Percentiles rank a stretch among this genome's conserved stretches.
These are phyloP conservation scores for Suncus etruscus DNA, from an alignment of 2,113 vertebrate genomes.

Conservation along the genomic window DNA sequence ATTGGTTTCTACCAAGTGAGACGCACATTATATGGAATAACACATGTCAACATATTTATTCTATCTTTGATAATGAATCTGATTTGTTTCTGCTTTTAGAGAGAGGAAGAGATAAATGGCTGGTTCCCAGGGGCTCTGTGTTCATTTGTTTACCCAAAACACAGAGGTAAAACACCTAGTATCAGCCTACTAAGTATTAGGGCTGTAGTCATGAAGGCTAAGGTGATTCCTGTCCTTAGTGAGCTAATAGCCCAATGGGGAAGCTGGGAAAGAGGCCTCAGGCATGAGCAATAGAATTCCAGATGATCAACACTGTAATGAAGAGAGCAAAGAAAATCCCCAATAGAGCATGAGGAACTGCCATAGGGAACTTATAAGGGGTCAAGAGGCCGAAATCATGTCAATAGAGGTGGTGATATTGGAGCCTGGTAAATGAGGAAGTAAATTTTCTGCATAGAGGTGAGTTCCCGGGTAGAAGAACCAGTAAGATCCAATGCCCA, in stretches of 20 bases:
- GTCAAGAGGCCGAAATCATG: neutral
- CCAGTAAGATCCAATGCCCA: neutral
- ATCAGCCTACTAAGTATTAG: neutral
- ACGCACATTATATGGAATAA: neutral
- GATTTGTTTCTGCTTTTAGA: constrained; percentile 28
- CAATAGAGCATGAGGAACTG: neutral
- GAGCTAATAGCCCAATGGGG: neutral
- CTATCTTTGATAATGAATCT: neutral
- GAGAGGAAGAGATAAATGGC: neutral
- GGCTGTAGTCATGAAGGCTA: neutral
- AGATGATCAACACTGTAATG: no score
- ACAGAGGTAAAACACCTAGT: fast-evolving
- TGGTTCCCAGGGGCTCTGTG: neutral
- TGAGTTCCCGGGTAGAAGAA: neutral
- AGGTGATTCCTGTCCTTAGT: neutral
- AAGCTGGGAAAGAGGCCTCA: fast-evolving
- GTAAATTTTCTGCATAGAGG: fast-evolving
- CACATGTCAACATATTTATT: constrained; percentile 26
- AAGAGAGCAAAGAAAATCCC: neutral
- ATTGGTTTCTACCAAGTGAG: neutral
- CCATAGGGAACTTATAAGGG: no score
- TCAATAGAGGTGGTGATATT: neutral
- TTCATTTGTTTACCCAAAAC: neutral
- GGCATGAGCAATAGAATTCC: no score
- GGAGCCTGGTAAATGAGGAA: fast-evolving